phyloP scores from a whole-genome alignment of 2,113 vertebrate species.

The Lophotis ruficrista region DNA sequence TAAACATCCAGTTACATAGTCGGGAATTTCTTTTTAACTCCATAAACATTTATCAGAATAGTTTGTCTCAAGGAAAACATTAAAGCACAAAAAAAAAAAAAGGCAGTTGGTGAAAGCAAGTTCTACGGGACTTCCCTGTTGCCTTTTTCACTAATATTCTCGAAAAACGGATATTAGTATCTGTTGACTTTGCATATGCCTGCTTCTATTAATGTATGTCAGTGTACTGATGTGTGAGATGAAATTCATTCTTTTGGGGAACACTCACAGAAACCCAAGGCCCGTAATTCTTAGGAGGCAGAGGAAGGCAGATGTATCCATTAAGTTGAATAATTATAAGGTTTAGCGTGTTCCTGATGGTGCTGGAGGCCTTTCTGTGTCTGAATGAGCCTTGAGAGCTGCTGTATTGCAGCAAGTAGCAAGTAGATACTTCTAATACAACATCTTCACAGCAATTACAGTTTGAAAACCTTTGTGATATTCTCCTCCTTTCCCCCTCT shows the following conservation, averaged over 20 bases:
- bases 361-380: neutral
- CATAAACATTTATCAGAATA: constrained; percentile 18
- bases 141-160: neutral
- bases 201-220: neutral
- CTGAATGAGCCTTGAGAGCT: neutral
- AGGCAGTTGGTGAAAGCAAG: neutral
- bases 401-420: neutral
- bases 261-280: neutral
- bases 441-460: neutral
- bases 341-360: neutral
- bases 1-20: neutral
- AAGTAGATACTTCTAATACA: neutral
- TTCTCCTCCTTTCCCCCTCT: neutral
- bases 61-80: constrained; percentile 29
- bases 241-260: neutral
- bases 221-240: accelerated
- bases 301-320: neutral
- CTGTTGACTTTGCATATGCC: neutral
- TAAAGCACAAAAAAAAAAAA: neutral
- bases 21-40: neutral
- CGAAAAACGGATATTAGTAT: neutral
- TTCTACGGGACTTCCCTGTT: neutral
- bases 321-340: neutral
- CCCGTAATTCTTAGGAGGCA: neutral
- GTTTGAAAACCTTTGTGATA: neutral